phyloP scores from a whole-genome alignment of 2,113 vertebrate species.

The Pterocles burchelli region DNA sequence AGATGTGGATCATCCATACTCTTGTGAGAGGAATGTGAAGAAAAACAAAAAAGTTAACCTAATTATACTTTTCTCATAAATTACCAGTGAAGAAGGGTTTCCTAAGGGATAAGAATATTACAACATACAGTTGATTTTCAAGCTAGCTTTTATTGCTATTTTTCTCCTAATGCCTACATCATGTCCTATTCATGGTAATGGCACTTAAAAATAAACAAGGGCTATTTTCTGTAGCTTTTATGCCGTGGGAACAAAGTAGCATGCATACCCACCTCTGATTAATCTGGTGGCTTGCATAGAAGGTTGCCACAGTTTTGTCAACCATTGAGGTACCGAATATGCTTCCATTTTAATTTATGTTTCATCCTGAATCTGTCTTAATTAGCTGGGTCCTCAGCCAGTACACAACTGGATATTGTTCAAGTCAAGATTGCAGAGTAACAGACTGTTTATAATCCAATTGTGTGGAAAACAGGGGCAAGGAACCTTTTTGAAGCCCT shows the following conservation, averaged over 20 bases:
- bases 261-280: neutral
- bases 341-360: neutral
- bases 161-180: neutral
- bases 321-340: neutral
- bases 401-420: neutral
- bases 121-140: neutral
- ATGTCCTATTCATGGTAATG: neutral
- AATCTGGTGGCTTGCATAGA: neutral
- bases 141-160: neutral
- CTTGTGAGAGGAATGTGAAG: neutral
- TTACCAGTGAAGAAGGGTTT: neutral
- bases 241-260: neutral
- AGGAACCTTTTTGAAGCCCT: neutral
- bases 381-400: neutral
- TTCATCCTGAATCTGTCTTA: neutral
- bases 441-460: neutral
- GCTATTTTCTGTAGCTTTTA: neutral
- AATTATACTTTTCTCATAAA: neutral
- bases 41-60: neutral
- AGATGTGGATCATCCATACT: neutral
- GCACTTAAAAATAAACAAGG: neutral
- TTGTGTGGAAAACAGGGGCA: neutral
- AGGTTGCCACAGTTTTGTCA: neutral
- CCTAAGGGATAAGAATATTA: neutral
- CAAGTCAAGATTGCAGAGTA: neutral